Percentiles rank a stretch among this genome's conserved stretches.
Conservation (phyloP, 2,888 invertebrate genomes). For the Macrophya alboannulata region DNA sequence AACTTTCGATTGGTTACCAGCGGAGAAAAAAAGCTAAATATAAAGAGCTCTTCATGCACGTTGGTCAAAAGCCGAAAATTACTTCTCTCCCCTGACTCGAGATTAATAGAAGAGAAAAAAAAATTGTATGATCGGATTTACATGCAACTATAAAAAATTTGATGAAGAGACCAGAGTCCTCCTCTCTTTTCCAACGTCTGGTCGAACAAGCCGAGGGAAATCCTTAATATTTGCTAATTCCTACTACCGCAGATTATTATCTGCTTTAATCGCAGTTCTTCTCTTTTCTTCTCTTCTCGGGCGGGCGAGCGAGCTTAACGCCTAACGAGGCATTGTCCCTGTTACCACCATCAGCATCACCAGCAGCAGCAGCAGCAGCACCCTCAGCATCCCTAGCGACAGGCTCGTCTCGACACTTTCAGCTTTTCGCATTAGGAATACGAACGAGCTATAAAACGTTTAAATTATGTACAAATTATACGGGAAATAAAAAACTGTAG, state of each 20-base stretch:
- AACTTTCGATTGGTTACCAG: conserved; percentile 55
- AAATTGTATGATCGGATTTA: not conserved
- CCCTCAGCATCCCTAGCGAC: conserved; percentile 35
- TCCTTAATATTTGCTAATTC: conserved; percentile 69
- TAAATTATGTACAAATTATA: conserved; percentile 72
- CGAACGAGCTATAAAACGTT: conserved; percentile 71
- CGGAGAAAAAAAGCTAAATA: not conserved
- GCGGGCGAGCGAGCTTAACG: conserved; percentile 66
- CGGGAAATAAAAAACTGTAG: conserved; percentile 62
- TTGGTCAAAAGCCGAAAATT: not conserved
- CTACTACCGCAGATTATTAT: conserved; percentile 59
- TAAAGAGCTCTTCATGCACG: not conserved
- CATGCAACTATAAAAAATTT: not conserved
- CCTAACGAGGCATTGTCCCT: conserved; percentile 77
- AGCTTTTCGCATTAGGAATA: conserved; percentile 68
- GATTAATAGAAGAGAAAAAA: not conserved
- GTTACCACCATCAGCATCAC: conserved; percentile 55
- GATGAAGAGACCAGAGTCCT: conserved; percentile 6
- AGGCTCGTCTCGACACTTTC: conserved; percentile 64
- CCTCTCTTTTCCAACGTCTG: not conserved
- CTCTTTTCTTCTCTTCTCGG: conserved; percentile 50
- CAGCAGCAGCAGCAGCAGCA: conserved; percentile 12
- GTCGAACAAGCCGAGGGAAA: conserved; percentile 19
- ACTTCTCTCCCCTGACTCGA: not conserved
- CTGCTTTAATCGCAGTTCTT: conserved; percentile 73